Evolutionary conservation across 2,113 vertebrate species (phyloP).

Genomic region (Aptenodytes forsteri): DNA sequence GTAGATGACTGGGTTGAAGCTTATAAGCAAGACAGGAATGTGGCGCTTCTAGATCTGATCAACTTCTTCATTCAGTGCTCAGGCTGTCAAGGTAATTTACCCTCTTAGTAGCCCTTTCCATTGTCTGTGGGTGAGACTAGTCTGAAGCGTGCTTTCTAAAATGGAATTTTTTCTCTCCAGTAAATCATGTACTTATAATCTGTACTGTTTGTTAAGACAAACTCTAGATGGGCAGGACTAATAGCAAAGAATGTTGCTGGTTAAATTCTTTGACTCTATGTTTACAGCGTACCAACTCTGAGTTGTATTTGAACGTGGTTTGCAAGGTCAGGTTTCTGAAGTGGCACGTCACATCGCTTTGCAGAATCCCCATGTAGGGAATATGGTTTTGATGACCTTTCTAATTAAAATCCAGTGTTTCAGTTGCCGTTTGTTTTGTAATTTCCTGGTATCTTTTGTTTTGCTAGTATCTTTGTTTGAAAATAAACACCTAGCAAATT

Average conservation of each 20-base stretch:
- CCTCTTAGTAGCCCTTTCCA: neutral
- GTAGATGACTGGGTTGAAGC: constrained; percentile 89
- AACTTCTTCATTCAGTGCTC: constrained; percentile 94
- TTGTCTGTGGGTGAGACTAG: neutral
- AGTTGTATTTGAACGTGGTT: neutral
- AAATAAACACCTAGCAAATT: neutral
- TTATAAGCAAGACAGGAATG: constrained; percentile 83
- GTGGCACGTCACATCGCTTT: neutral
- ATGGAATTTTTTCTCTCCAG: neutral
- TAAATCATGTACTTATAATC: neutral
- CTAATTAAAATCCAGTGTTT: neutral
- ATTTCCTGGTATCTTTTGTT: neutral
- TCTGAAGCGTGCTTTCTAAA: neutral
- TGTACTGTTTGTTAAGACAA: neutral
- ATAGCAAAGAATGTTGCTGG: neutral
- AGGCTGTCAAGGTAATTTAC: constrained; percentile 85
- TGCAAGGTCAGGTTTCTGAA: neutral
- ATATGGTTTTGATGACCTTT: neutral
- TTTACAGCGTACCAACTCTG: neutral
- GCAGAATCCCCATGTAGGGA: neutral
- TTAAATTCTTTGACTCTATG: neutral
- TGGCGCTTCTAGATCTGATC: constrained; percentile 89
- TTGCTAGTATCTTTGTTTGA: neutral
- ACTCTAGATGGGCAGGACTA: neutral
- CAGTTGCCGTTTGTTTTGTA: neutral